phyloP scores from a whole-genome alignment of 2,888 invertebrate species.

The Amblyteles armatorius region DNA sequence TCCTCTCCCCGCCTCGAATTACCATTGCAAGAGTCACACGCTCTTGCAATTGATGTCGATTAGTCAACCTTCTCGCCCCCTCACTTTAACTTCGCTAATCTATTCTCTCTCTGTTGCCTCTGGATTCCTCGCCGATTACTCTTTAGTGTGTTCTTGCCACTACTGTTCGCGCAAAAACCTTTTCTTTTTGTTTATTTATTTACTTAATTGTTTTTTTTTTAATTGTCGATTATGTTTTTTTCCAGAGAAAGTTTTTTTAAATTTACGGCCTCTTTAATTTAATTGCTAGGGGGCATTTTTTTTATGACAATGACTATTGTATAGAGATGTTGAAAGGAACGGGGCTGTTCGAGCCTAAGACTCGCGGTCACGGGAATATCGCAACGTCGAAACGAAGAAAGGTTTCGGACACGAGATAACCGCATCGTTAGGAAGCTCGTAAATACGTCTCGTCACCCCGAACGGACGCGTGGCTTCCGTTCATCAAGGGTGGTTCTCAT shows the following conservation, averaged over 20 bases:
- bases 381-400: slow-evolving; percentile 50
- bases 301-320: background rate
- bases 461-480: slow-evolving; percentile 53
- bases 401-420: slow-evolving; percentile 55
- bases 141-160: background rate
- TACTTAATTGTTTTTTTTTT: background rate
- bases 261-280: background rate
- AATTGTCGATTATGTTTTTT: too few relatives aligned
- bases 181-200: background rate
- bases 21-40: slow-evolving; percentile 54
- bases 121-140: slow-evolving; percentile 10
- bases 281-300: background rate
- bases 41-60: slow-evolving; percentile 62
- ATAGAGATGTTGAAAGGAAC: background rate
- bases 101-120: slow-evolving; percentile 7
- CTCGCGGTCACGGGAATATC: slow-evolving; percentile 15
- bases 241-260: too few relatives aligned
- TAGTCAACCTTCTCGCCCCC: slow-evolving; percentile 60
- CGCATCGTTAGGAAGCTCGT: slow-evolving; percentile 66
- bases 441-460: slow-evolving; percentile 56
- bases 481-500: slow-evolving; percentile 9
- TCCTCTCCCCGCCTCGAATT: slow-evolving; percentile 37
- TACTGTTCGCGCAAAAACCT: background rate
- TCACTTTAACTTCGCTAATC: slow-evolving; percentile 31
- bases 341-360: background rate